These are phyloP conservation scores for Dryomyza anilis DNA, from an alignment of 2,888 invertebrate genomes.

Conservation along the genomic window DNA sequence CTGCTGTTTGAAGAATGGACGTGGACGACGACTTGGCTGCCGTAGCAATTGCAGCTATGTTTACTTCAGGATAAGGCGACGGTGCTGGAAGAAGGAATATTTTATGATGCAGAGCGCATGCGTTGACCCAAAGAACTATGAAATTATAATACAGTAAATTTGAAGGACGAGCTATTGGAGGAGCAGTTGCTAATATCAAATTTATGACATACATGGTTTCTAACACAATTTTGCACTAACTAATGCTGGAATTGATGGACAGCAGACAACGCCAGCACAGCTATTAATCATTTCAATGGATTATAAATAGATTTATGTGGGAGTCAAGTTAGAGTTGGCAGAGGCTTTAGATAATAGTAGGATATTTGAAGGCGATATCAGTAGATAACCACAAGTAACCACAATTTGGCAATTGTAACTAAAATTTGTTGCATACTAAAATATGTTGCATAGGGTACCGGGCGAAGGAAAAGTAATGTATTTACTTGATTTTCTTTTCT, in stretches of 20 bases:
- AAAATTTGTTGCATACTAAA: too few species aligned
- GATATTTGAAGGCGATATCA: too few species aligned
- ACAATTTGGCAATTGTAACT: too few species aligned
- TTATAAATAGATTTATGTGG: conserved; percentile 48
- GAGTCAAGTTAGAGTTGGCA: conserved; percentile 18
- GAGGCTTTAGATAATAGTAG: too few species aligned
- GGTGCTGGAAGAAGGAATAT: neutral
- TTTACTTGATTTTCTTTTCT: too few species aligned
- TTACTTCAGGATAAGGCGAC: neutral
- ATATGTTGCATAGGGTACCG: too few species aligned
- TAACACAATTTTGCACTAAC: too few species aligned
- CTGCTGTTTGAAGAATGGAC: neutral
- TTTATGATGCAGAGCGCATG: conserved; percentile 39
- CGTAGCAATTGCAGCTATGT: too few species aligned
- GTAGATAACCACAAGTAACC: too few species aligned
- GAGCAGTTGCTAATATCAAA: neutral
- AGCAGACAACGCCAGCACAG: conserved; percentile 43
- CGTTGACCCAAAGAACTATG: conserved; percentile 20
- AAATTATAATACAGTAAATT: conserved; percentile 21
- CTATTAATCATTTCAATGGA: conserved; percentile 54
- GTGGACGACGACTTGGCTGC: neutral
- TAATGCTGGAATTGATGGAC: conserved; percentile 43
- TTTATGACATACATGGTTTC: too few species aligned
- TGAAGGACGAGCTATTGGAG: neutral
- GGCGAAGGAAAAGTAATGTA: too few species aligned